phyloP scores from a whole-genome alignment of 2,113 vertebrate genomes.

The Vanacampus margaritifer region DNA sequence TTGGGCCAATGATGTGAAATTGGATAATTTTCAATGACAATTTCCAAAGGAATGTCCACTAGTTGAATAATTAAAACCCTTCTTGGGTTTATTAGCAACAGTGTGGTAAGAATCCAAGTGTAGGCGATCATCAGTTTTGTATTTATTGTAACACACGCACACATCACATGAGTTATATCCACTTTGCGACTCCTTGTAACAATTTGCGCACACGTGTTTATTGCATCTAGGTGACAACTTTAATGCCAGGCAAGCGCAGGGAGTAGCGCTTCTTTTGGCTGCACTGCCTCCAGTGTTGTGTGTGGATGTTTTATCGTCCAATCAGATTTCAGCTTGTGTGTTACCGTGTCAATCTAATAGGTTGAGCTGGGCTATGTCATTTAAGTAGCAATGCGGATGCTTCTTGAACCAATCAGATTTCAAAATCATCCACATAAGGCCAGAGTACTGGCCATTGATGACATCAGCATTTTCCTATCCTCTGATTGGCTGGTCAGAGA shows the following conservation, averaged over 20 bases:
- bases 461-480: too few species aligned
- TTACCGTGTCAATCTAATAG: too few species aligned
- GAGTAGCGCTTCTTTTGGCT: neutral
- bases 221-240: neutral
- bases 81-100: neutral
- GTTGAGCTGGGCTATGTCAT: too few species aligned
- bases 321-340: neutral
- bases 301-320: neutral
- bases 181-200: constrained; percentile 1
- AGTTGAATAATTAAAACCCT: neutral
- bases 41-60: neutral
- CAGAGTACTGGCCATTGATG: too few species aligned
- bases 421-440: too few species aligned
- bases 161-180: neutral
- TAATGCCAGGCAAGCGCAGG: neutral
- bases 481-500: too few species aligned
- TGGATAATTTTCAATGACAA: neutral
- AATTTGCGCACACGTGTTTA: constrained; percentile 2
- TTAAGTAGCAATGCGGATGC: too few species aligned
- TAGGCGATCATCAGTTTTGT: neutral
- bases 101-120: neutral
- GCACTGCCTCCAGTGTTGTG: neutral
- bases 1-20: neutral
- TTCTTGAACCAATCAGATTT: too few species aligned
- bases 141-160: neutral